phyloP scores from a whole-genome alignment of 2,888 invertebrate genomes.

The Silvanus unidentatus region DNA sequence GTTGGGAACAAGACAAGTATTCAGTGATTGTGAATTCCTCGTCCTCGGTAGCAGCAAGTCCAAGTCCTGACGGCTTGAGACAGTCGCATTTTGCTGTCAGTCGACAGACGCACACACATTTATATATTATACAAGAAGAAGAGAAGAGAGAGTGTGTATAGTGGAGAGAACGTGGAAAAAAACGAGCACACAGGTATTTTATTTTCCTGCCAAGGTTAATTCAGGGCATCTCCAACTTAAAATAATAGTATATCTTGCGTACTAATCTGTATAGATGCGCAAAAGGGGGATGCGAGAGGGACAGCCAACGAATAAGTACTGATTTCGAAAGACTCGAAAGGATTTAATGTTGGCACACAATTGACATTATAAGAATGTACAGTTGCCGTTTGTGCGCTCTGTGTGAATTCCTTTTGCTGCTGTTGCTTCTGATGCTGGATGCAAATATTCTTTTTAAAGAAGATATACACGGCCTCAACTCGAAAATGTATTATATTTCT shows the following conservation, averaged over 20 bases:
- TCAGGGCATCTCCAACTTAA: conserved; percentile 45
- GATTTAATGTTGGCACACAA: conserved; percentile 42
- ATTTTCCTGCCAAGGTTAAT: conserved; percentile 48
- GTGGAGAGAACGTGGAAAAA: conserved; percentile 19
- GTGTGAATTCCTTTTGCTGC: conserved; percentile 18
- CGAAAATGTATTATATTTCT: conserved; percentile 7
- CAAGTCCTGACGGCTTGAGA: conserved; percentile 38
- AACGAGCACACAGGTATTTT: conserved; percentile 39
- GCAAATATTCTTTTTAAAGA: conserved; percentile 21
- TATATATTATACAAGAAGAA: not conserved
- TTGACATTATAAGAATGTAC: conserved; percentile 30
- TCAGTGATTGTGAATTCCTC: conserved; percentile 42
- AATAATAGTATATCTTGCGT: conserved; percentile 44
- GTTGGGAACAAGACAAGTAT: conserved; percentile 27
- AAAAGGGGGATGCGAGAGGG: conserved; percentile 4
- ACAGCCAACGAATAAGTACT: no score
- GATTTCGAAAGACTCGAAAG: conserved; percentile 33
- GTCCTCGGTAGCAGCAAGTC: conserved; percentile 21
- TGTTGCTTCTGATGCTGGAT: no score
- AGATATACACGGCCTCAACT: conserved; percentile 16
- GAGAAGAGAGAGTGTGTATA: not conserved
- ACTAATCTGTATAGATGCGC: conserved; percentile 31
- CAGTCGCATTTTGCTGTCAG: conserved; percentile 47
- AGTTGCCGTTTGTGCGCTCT: no score
- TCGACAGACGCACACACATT: conserved; percentile 25